Percentiles rank a stretch among this genome's conserved stretches.
Conservation (phyloP, 2,797 vertebrate genomes). For the Sebastiscus tertius region DNA sequence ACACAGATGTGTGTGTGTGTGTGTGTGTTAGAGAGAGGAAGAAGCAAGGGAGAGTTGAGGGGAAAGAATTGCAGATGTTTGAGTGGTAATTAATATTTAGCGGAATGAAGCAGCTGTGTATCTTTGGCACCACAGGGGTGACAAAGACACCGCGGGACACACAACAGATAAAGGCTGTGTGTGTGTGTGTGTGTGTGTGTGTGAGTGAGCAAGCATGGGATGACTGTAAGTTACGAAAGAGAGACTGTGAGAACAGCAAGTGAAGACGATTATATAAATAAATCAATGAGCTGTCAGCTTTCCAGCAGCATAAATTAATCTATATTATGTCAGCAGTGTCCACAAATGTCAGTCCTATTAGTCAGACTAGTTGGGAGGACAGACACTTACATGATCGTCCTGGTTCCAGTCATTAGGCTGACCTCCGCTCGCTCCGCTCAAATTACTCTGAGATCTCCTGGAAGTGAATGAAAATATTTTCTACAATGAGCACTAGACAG, state of each 20-base stretch:
- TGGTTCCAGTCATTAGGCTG: slow-evolving; percentile 90
- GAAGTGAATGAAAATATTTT: slow-evolving; percentile 42
- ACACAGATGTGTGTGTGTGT: slow-evolving; percentile 22
- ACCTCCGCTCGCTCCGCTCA: slow-evolving; percentile 87
- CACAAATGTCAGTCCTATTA: slow-evolving; percentile 46
- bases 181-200: neutral
- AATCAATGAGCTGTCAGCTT: slow-evolving; percentile 38
- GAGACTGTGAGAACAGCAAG: slow-evolving; percentile 20
- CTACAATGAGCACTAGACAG: neutral
- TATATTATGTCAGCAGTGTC: slow-evolving; percentile 24
- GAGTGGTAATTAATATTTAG: slow-evolving; percentile 66
- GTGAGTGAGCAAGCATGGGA: neutral
- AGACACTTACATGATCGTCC: slow-evolving; percentile 89
- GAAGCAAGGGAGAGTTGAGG: slow-evolving; percentile 1
- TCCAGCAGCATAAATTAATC: slow-evolving; percentile 26
- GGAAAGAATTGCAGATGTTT: slow-evolving; percentile 61
- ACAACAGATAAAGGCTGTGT: slow-evolving; percentile 20
- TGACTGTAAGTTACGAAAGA: neutral
- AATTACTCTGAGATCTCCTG: slow-evolving; percentile 88
- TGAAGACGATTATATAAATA: slow-evolving; percentile 33
- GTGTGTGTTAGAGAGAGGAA: slow-evolving; percentile 5
- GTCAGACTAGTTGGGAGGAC: slow-evolving; percentile 24
- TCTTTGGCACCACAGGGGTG: slow-evolving; percentile 38
- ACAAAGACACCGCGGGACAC: slow-evolving; percentile 7
- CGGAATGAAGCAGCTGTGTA: slow-evolving; percentile 56